Percentiles rank a stretch among this genome's conserved stretches.
Evolutionary conservation across 35 echinoderm and acorn worm species (phyloP).

Genomic region (Eucidaris tribuloides): DNA sequence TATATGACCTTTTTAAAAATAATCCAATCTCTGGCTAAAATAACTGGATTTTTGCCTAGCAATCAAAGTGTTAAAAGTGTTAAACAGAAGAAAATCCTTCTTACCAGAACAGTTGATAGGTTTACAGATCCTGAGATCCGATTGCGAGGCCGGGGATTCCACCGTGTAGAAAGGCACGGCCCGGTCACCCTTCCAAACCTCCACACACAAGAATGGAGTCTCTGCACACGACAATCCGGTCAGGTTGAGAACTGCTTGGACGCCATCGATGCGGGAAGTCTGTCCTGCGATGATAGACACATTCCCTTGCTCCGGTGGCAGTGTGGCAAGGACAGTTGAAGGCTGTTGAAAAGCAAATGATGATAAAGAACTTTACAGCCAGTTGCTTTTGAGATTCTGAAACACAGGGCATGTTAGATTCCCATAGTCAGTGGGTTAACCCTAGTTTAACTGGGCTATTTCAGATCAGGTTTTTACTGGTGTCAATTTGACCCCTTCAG

Average conservation of each 20-base stretch:
- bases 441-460: too few species aligned
- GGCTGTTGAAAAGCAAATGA: too few species aligned
- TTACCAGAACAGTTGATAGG: conserved; percentile 45
- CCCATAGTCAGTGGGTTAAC: too few species aligned
- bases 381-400: too few species aligned
- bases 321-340: background rate
- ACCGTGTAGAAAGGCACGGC: conserved; percentile 56
- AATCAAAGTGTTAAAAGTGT: background rate
- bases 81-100: background rate
- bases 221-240: conserved; percentile 11
- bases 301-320: conserved; percentile 34
- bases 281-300: conserved; percentile 39
- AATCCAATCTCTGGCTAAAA: background rate
- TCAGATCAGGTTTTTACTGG: too few species aligned
- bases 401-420: too few species aligned
- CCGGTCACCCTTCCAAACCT: conserved; percentile 47
- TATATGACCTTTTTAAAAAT: background rate
- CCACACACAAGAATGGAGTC: conserved; percentile 54
- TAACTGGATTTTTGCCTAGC: too few species aligned
- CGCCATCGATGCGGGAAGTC: conserved; percentile 20
- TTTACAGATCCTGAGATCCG: conserved; percentile 41
- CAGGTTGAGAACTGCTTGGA: conserved; percentile 18
- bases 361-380: too few species aligned
- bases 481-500: too few species aligned
- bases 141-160: conserved; percentile 12